Base-by-base conservation (phyloP, 2,888 invertebrate species). In the Mythimna impura region DNA sequence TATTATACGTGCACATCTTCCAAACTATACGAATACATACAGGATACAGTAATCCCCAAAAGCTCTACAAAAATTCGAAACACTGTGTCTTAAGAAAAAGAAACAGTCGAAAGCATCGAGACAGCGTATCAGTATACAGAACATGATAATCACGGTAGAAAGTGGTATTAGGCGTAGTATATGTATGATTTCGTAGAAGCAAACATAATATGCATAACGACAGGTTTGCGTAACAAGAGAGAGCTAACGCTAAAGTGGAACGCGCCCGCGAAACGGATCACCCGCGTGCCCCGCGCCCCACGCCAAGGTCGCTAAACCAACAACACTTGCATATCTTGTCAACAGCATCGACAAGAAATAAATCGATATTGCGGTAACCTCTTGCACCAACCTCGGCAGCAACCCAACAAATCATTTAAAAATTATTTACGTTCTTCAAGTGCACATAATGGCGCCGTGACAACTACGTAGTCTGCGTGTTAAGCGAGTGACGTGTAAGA, bases 181-280 rank as follows among this genome's bases (percentile, higher is more conserved):
- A 91, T n/a, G 50, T 92, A 91, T 91, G 89, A 93, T 93, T 94
- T 91, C 89, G 91, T 91, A 86, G 92, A 93, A 89, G 91, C 91
- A 92, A 93, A 91, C 95, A 94, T 95, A 95, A 95, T 93, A 95
- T 94, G 93, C 95, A 95, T 95, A 95, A 95, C 94, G 94, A 91
- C 93, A 93, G 90, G 93, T 95, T 96, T 96, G 95, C 96, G 96
- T 95, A 96, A 96, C 93, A 94, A 95, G 95, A 96, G 95, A 96
- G 95, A 96, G 95, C 94, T 93, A 91, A 89, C 86, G 90, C 90
- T 89, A 91, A 95, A 95, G 95, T 95, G 87, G 96, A 95, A 95
- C 95, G 92, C 92, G 93, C 90, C 94, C 94, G 94, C 94, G 91
- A 95, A 94, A 93, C 94, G 87, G 91, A 89, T 91, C 92, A 91